Evolutionary conservation across 2,888 invertebrate species (phyloP).

Genomic region (Cephus spinipes): DNA sequence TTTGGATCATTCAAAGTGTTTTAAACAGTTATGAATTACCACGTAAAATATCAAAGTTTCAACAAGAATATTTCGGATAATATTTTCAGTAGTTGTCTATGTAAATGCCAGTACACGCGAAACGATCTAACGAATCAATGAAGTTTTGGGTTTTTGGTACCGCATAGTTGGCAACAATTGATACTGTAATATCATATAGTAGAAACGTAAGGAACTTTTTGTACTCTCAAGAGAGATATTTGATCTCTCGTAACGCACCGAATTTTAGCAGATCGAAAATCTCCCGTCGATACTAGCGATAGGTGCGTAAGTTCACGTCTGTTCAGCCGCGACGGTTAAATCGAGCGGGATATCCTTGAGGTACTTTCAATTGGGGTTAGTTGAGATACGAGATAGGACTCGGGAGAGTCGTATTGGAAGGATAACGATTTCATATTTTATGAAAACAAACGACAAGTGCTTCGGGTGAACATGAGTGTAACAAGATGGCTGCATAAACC

Average conservation of each 20-base stretch:
- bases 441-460: not conserved
- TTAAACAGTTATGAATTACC: not conserved
- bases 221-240: not conserved
- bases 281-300: not conserved
- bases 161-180: not conserved
- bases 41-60: too few species aligned
- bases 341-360: conserved; percentile 4
- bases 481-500: not conserved
- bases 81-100: not conserved
- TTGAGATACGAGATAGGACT: conserved; percentile 4
- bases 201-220: not conserved
- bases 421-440: not conserved
- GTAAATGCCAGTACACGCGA: not conserved
- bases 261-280: not conserved
- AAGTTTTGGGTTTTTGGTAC: too few species aligned
- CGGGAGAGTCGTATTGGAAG: not conserved
- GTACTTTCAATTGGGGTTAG: not conserved
- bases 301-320: not conserved
- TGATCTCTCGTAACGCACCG: not conserved
- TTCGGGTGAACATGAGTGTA: not conserved
- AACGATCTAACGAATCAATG: too few species aligned
- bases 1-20: not conserved
- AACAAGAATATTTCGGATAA: not conserved
- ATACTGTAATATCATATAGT: not conserved
- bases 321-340: not conserved